phyloP scores from a whole-genome alignment of 2,888 invertebrate species.

The Eupithecia centaureata region DNA sequence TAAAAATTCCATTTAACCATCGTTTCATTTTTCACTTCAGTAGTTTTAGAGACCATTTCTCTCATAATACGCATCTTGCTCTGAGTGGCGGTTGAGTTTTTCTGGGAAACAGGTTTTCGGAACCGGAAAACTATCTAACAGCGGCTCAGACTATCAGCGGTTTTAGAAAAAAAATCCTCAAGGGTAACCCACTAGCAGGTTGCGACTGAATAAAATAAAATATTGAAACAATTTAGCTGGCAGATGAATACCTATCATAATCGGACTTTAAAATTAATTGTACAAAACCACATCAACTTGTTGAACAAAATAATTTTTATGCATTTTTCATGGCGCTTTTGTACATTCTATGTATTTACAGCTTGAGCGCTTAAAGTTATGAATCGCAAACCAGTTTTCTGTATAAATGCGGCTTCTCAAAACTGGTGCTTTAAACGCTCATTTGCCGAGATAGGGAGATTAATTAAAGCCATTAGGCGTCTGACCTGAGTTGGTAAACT shows the following conservation, averaged over 20 bases:
- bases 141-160: no score
- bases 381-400: not conserved
- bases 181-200: not conserved
- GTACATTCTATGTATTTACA: not conserved
- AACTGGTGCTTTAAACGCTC: conserved; percentile 42
- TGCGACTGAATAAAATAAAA: no score
- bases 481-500: conserved; percentile 40
- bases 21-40: conserved; percentile 38
- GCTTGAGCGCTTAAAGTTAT: not conserved
- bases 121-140: not conserved
- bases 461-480: conserved; percentile 54
- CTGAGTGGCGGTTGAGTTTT: not conserved
- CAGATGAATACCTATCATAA: no score
- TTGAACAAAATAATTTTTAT: no score
- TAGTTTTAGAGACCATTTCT: conserved; percentile 34
- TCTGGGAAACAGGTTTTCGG: not conserved
- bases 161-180: no score
- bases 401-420: conserved; percentile 15
- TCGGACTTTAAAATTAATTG: no score
- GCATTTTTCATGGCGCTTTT: no score
- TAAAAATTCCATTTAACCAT: conserved; percentile 27
- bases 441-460: conserved; percentile 48
- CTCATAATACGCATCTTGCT: conserved; percentile 6
- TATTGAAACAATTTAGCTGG: no score
- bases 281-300: no score